Base-by-base conservation (phyloP, 2,113 vertebrate species). In the Cairina moschata region DNA sequence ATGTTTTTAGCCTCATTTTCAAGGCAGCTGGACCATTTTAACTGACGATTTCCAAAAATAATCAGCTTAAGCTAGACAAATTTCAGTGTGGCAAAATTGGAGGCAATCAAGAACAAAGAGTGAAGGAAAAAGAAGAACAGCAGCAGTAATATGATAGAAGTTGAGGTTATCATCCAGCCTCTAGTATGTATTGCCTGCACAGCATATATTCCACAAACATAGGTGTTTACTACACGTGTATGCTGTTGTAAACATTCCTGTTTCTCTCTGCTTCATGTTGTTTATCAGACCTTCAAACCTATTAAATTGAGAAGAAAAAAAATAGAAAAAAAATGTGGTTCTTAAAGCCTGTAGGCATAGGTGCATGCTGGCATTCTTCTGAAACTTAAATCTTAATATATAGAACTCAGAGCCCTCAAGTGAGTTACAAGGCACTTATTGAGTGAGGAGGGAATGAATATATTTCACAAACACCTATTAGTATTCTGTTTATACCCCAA, bases 351-450 rank as follows among this genome's bases (percentile, higher is more conserved):
- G n/a, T 76, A 71, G 88, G 83, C 71, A 50, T 16, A 80, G 73
- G n/a, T 60, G 56, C 42, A 48, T n/a, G 20, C 89, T 93, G 76
- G 46, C 82, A 81, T 95, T 95, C 88, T 93, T 92, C 60, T 88
- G 83, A 55, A 93, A 89, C 89, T 66, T 95, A 95, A 81, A 69
- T 95, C 77, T 95, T 93, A 40, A 86, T 92, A 36, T 69, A 50
- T 62, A 50, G 73, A 97, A 77, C 75, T 90, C 1, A 1, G 48
- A 90, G 62, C 55, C 52, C 77, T 95, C 46, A 32, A 91, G 84
- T 97, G 95, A 96, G 38, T 96, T 97, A 78, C 36, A 88, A 94
- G 95, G 62, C 73, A 73, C 65, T 94, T 94, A 65, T 3, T 91
- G 78, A 93, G 71, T 80, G 88, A 96, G 69, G 80, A 48, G 48